Base-by-base conservation (phyloP, 2,888 invertebrate species). In the Morinoia aosen region DNA sequence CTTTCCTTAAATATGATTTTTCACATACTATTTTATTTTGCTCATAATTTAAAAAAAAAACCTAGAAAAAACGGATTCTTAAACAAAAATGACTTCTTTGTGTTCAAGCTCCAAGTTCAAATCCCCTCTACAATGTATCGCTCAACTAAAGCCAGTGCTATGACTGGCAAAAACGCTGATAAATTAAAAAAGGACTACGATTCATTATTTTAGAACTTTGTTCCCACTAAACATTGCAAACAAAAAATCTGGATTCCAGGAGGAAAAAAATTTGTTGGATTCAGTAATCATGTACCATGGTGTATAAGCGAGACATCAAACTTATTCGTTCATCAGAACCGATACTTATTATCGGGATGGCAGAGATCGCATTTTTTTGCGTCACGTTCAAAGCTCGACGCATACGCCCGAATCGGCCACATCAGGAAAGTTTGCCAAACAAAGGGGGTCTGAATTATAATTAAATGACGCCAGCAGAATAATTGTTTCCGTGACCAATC, bases 401-500 rank as follows among this genome's bases (percentile, higher is more conserved):
- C 33, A 76, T 76, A 33, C 19, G 76, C 76, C 25, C 76, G 76
- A 76, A 33, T 16, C 76, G 76, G 8, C 76, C 76, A 19, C 19
- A 33, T 76, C 76, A 76, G 76, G 76, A 76, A 76, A 33, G 76
- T 76, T 76, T 33, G 76, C 76, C 76, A 76, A 76, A 76, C 76
- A 76, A 76, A 76, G 76, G 76, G 76, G 76, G 25, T 19, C 76
- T 76, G 33, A 76, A 76, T 16, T 76, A 76, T 76, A 76, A 76
- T 76, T 76, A 76, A 76, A 76, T 76, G 76, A 76, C 76, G 76
- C 76, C 16, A 16, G 33, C 76, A 76, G 33, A 76, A 76, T 76
- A 76, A 76, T 76, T 76, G 76, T 76, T 76, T 76, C 76, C 76
- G 76, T 76, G 76, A 76, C 76, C 33, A 76, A 76, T 76, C 76